These are phyloP conservation scores for Panagrolaimus sp. DNA, from an alignment of 1,140 invertebrate genomes.

Conservation along the genomic window DNA sequence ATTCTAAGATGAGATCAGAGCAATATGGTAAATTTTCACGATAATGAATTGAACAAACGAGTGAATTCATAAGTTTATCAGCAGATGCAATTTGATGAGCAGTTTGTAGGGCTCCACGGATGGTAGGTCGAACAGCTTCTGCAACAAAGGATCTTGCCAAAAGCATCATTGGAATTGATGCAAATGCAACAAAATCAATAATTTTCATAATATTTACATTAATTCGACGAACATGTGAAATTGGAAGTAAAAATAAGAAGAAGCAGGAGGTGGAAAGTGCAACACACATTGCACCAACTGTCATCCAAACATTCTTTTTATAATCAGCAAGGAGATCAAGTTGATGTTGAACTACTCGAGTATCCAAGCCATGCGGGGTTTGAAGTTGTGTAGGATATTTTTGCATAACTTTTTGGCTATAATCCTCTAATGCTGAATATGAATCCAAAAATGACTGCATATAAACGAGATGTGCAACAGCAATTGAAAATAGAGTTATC, in stretches of 20 bases:
- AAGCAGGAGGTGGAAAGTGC: slow-evolving; percentile 46
- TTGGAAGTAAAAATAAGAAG: slow-evolving; percentile 46
- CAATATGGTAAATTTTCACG: slow-evolving; percentile 41
- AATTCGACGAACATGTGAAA: slow-evolving; percentile 19
- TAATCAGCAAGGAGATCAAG: slow-evolving; percentile 38
- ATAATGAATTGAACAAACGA: slow-evolving; percentile 43
- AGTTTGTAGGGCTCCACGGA: slow-evolving; percentile 17
- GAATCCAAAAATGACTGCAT: slow-evolving; percentile 38
- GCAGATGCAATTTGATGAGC: slow-evolving; percentile 34
- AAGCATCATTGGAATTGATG: slow-evolving; percentile 30
- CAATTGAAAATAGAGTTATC: slow-evolving; percentile 35
- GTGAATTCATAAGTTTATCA: slow-evolving; percentile 32
- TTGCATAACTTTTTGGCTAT: slow-evolving; percentile 23
- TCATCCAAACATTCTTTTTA: slow-evolving; percentile 57
- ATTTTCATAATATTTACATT: slow-evolving; percentile 33
- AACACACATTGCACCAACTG: slow-evolving; percentile 51
- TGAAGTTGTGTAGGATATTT: slow-evolving; percentile 16
- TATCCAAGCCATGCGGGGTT: slow-evolving; percentile 9
- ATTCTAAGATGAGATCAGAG: slow-evolving; percentile 37
- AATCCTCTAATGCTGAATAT: slow-evolving; percentile 36
- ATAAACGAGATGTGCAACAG: slow-evolving; percentile 35
- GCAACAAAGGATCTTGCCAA: slow-evolving; percentile 26
- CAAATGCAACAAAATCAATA: slow-evolving; percentile 37
- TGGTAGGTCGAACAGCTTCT: slow-evolving; percentile 12
- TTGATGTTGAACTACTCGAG: slow-evolving; percentile 12